phyloP scores from a whole-genome alignment of 2,113 vertebrate genomes.

The Heterotis niloticus region DNA sequence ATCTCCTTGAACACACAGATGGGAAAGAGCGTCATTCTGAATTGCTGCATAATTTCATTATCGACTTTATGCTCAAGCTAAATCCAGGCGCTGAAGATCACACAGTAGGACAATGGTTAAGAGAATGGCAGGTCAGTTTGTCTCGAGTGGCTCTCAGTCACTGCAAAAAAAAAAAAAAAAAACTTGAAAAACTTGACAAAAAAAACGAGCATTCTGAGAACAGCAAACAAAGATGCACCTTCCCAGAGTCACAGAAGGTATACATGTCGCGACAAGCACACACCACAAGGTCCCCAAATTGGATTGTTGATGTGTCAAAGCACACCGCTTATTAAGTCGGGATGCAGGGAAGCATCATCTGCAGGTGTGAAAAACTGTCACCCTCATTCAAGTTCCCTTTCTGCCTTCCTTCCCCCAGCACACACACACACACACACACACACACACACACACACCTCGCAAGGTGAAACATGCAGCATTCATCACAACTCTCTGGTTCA shows the following conservation, averaged over 20 bases:
- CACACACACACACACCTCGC: slow-evolving; percentile 72
- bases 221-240: slow-evolving; percentile 36
- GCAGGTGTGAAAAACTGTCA: slow-evolving; percentile 94
- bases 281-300: slow-evolving; percentile 82
- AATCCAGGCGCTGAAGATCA: slow-evolving; percentile 3
- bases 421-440: slow-evolving; percentile 72
- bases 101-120: background rate
- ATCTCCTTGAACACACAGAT: no score
- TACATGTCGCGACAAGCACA: slow-evolving; percentile 89
- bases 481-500: slow-evolving; percentile 76
- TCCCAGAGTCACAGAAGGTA: slow-evolving; percentile 68
- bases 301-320: slow-evolving; percentile 91
- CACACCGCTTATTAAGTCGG: slow-evolving; percentile 82
- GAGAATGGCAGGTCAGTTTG: background rate
- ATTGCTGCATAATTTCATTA: no score
- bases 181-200: no score
- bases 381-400: slow-evolving; percentile 83
- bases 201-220: slow-evolving; percentile 32
- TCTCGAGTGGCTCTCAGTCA: slow-evolving; percentile 20
- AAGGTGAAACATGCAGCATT: slow-evolving; percentile 84
- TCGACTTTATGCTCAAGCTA: no score
- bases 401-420: slow-evolving; percentile 48
- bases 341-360: slow-evolving; percentile 84
- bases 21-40: no score
- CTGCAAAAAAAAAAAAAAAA: slow-evolving; percentile 14